phyloP scores from a whole-genome alignment of 1,140 invertebrate genomes.

The Calephelis nemesis region DNA sequence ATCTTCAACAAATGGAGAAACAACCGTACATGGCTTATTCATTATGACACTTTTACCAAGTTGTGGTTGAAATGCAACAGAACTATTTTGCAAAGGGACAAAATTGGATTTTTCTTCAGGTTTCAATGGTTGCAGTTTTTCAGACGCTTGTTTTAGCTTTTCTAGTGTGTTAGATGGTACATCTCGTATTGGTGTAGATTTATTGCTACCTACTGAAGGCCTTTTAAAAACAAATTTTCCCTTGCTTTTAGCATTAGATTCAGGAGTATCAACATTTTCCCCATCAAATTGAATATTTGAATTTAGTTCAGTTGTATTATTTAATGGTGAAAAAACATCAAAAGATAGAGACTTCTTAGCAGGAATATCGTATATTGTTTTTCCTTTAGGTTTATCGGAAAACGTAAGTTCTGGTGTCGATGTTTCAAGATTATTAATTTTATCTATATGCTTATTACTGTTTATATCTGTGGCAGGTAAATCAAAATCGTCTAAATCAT shows the following conservation, averaged over 20 bases:
- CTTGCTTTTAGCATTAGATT: conserved; percentile 45
- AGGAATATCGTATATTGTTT: conserved; percentile 43
- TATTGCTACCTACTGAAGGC: conserved; percentile 44
- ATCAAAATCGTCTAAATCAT: conserved; percentile 47
- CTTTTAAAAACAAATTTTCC: conserved; percentile 72
- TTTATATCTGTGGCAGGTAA: conserved; percentile 31
- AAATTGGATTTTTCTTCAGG: conserved; percentile 37
- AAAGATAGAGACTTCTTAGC: conserved; percentile 52
- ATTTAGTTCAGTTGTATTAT: conserved; percentile 34
- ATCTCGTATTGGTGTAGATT: conserved; percentile 39
- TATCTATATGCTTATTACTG: conserved; percentile 26
- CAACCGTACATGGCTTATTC: conserved; percentile 37
- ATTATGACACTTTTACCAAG: conserved; percentile 46
- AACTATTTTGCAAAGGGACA: conserved; percentile 54
- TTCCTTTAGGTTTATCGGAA: conserved; percentile 36
- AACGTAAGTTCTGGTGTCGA: conserved; percentile 44
- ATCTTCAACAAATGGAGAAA: conserved; percentile 34
- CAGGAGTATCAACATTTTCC: conserved; percentile 34
- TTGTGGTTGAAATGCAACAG: conserved; percentile 60
- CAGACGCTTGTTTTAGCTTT: conserved; percentile 57
- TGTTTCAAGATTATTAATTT: conserved; percentile 32
- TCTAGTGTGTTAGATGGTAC: conserved; percentile 61
- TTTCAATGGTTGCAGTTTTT: conserved; percentile 59
- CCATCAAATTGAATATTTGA: conserved; percentile 35
- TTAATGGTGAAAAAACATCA: conserved; percentile 44